phyloP scores from a whole-genome alignment of 2,113 vertebrate species.

The Elephas maximus region DNA sequence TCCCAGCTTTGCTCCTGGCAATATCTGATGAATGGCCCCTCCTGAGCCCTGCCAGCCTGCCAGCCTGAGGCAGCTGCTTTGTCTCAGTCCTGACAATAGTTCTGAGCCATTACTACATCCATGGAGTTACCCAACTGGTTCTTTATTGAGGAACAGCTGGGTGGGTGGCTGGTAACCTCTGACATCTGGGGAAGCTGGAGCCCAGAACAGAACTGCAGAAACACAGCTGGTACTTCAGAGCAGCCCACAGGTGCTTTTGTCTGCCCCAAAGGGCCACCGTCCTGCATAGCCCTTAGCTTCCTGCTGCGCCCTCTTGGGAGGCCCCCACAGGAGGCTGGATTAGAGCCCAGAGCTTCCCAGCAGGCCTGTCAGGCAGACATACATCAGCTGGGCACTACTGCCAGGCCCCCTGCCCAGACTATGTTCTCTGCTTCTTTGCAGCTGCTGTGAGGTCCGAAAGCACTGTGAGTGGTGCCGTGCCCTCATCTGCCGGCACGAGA shows the following conservation, averaged over 20 bases:
- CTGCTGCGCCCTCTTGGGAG: background rate
- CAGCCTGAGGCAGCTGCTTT: background rate
- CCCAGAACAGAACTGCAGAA: background rate
- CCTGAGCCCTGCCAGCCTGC: background rate
- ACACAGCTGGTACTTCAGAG: background rate
- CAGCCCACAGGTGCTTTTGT: background rate
- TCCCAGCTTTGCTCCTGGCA: background rate
- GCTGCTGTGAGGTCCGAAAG: constrained; percentile 93
- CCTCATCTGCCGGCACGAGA: constrained; percentile 89
- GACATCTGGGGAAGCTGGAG: background rate
- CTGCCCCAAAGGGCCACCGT: background rate
- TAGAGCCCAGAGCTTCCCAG: background rate
- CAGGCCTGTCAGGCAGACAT: rapidly evolving
- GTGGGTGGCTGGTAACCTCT: background rate
- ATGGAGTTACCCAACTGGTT: background rate
- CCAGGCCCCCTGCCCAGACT: background rate
- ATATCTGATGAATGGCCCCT: background rate
- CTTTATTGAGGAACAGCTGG: background rate
- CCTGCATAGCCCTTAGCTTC: background rate
- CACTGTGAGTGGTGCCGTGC: constrained; percentile 89
- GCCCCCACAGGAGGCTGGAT: background rate
- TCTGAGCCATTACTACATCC: background rate
- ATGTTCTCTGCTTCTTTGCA: constrained; percentile 71
- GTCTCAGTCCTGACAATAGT: background rate
- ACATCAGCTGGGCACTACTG: background rate